These are phyloP conservation scores for Amblyraja radiata DNA, from an alignment of 2,797 vertebrate species.

Conservation along the genomic window DNA sequence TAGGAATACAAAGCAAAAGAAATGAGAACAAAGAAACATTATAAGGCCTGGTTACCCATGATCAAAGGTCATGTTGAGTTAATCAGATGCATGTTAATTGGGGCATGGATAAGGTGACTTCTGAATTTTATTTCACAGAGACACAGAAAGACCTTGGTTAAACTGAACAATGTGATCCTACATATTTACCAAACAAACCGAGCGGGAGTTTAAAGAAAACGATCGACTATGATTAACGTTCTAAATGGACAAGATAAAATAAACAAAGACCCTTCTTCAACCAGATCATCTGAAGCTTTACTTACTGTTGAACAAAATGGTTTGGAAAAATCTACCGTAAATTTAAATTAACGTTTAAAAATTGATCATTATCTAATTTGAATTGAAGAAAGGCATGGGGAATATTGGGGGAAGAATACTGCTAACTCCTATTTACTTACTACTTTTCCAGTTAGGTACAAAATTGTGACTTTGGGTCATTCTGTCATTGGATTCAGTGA, in stretches of 20 bases:
- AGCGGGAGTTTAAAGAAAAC: neutral
- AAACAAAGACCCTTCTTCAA: neutral
- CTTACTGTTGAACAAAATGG: neutral
- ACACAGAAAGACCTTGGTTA: neutral
- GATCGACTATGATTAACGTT: neutral
- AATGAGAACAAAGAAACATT: neutral
- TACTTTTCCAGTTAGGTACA: too few species aligned
- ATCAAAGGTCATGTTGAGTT: constrained; percentile 7
- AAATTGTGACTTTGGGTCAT: neutral
- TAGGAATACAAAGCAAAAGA: neutral
- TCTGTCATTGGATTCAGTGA: neutral
- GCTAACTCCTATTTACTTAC: neutral
- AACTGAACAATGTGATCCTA: neutral
- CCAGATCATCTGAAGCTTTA: neutral
- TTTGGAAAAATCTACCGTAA: neutral
- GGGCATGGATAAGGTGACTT: neutral
- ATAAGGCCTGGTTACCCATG: neutral
- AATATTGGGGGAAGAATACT: neutral
- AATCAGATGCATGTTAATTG: constrained; percentile 17
- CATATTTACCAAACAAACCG: neutral
- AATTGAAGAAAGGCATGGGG: neutral
- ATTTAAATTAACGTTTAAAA: neutral
- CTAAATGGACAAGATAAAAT: neutral
- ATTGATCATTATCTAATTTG: neutral
- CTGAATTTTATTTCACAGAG: neutral